Evolutionary conservation across 64 coral and sea anemone genomes (phyloP).

Genomic region (Porites australiensis): DNA sequence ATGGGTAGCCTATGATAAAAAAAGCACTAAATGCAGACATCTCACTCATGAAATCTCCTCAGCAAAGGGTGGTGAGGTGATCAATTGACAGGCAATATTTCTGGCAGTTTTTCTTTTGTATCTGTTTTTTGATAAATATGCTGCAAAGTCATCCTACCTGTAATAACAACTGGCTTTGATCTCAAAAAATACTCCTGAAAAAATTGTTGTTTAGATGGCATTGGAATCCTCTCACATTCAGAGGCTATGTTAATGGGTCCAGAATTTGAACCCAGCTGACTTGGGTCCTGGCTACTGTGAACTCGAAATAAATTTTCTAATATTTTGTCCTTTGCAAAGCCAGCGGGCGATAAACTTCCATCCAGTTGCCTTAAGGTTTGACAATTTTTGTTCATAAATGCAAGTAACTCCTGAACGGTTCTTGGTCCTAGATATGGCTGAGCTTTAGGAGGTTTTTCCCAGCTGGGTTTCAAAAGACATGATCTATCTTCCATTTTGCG

Average conservation of each 20-base stretch:
- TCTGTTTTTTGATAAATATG: too few species aligned
- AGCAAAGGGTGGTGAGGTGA: too few species aligned
- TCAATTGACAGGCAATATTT: too few species aligned
- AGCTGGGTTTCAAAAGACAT: conserved; percentile 43
- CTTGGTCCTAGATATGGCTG: conserved; percentile 24
- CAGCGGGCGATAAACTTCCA: conserved; percentile 46
- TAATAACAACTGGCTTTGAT: conserved; percentile 84
- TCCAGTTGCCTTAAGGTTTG: conserved; percentile 50
- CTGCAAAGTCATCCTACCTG: conserved; percentile 26
- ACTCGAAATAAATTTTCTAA: conserved; percentile 69
- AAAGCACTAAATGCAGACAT: too few species aligned
- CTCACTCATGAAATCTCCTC: too few species aligned
- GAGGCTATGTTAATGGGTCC: conserved; percentile 57
- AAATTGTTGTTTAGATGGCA: conserved; percentile 79
- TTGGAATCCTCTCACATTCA: conserved; percentile 52
- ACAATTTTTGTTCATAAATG: conserved; percentile 72
- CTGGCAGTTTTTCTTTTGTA: too few species aligned
- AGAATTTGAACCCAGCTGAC: not conserved
- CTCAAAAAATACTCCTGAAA: conserved; percentile 65
- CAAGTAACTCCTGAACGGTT: conserved; percentile 42
- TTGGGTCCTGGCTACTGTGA: not conserved
- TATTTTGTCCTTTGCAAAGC: conserved; percentile 32
- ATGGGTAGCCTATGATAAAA: too few species aligned
- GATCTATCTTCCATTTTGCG: conserved; percentile 39
- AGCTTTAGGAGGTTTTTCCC: conserved; percentile 28